Base-by-base conservation (phyloP, 1,140 invertebrate species). In the Pseudomyrmex sp. region DNA sequence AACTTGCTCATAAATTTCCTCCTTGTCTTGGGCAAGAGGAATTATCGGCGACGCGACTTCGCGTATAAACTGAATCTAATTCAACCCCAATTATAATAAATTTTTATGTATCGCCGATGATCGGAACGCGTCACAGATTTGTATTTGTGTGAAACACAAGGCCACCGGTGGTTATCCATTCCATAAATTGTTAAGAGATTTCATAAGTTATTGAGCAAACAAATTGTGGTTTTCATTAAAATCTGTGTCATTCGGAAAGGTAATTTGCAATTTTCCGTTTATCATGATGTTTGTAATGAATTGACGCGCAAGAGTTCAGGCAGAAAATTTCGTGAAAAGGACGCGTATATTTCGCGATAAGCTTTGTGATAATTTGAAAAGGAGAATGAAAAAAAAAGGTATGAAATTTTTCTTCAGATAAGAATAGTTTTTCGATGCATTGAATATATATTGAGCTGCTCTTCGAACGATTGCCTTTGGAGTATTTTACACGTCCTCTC, bases 1-100 rank as follows among this genome's bases (percentile, higher is more conserved):
- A 85, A 56, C 62, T 50, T 12, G 44, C 20, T 62, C 70, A 73
- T 85, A 85, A 85, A 85, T 85, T 62, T 69, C 15, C 48, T 68
- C 15, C 48, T 68, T 68, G 61, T 3, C 35, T 66, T 58, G 18
- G 8, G 26, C 12, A n/a, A 12, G 59, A 63, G 44, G 54, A 75
- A 83, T n/a, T 12, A 72, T 26, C 74, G 50, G 44, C 15, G 50
- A 62, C 44, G 26, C 18, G 4, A 44, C 20, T 23, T 75, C 20
- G 35, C 44, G 20, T 80, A 72, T 59, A 58, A 59, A 80, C 46
- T 59, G 7, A 15, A 59, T 23, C 2, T 18, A 68, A 20, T 18
- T 20, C 18, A 46, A 26, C 13, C 46, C 10, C 20, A 62, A 83
- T 80, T 80, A 80, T 83, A 63, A 85, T 83, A 85, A 82, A 83